Base-by-base conservation (phyloP, 2,797 vertebrate genomes). In the Gambusia yucatana region DNA sequence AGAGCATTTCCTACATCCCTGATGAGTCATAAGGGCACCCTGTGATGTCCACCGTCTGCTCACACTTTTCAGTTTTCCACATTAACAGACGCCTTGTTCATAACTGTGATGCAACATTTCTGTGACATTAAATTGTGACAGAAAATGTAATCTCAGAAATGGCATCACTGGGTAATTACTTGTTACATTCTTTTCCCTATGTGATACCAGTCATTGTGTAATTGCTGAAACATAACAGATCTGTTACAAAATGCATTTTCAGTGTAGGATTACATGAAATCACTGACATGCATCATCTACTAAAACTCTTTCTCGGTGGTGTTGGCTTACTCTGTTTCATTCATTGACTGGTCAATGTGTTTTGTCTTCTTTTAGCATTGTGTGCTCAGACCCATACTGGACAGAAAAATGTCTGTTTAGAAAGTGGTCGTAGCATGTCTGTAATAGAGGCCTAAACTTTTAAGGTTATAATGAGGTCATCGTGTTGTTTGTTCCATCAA, bases 31-130 rank as follows among this genome's bases (percentile, higher is more conserved):
- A 2, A 76, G 41, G 83, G 72, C 90, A 86, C 90, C 88, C 86
- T 83, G 90, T 77, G 84, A 72, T 59, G 86, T 90, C 79, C 85
- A 82, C 88, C 90, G 77, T 93, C 92, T 93, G 93, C 84, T 93
- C 78, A 73, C 74, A 77, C 75, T 17, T 47, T 75, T 90, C 71
- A 59, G 70, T 86, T 86, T 50, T 79, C 74, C 70, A 84, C 83
- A 83, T 73, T 7, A 72, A 81, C n/a, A 77, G 82, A 80, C 73
- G 50, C 61, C 78, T 36, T 71, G 43, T 72, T 73, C 52, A 46
- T 77, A 7, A 72, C 72, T 17, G n/a, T 61, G 71, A 77, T 76
- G 36, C 75, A 28, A 78, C 65, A 10, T 78, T 43, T 10, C 16
- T 20, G 16, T 57, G 16, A 30, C 3, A 11, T 28, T 44, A 20